These are phyloP conservation scores for Omphaloscelis lunosa DNA, from an alignment of 2,888 invertebrate genomes.

Conservation along the genomic window DNA sequence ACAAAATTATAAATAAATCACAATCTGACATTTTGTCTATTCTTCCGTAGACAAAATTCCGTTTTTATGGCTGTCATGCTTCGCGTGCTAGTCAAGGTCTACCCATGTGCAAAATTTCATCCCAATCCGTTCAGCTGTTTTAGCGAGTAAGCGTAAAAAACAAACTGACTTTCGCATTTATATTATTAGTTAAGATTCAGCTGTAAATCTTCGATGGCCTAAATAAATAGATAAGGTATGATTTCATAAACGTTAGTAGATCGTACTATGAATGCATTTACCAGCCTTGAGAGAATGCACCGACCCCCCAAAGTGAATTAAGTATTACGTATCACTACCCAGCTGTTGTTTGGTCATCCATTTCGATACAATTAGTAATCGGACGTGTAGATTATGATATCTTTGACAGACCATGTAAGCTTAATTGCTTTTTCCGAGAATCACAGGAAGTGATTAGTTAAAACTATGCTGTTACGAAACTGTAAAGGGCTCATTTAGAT, in stretches of 20 bases:
- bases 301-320: neutral
- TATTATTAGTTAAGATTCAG: neutral
- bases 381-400: constrained; percentile 4
- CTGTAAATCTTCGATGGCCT: neutral
- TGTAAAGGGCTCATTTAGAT: neutral
- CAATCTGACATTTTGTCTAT: too few species aligned
- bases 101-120: too few species aligned
- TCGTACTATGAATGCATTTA: constrained; percentile 1
- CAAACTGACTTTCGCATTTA: too few species aligned
- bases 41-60: too few species aligned
- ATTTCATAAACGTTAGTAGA: neutral
- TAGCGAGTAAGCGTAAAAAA: too few species aligned
- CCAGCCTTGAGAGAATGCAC: neutral
- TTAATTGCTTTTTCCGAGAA: constrained; percentile 16
- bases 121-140: too few species aligned
- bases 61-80: too few species aligned
- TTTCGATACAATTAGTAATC: constrained; percentile 2
- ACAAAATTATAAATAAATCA: too few species aligned
- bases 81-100: too few species aligned
- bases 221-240: neutral
- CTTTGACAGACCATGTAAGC: neutral
- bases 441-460: constrained; percentile 13
- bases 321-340: neutral
- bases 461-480: neutral
- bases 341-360: neutral